Base-by-base conservation (phyloP, 64 coral and sea anemone genomes). In the Dendrophyllia cribrosa region DNA sequence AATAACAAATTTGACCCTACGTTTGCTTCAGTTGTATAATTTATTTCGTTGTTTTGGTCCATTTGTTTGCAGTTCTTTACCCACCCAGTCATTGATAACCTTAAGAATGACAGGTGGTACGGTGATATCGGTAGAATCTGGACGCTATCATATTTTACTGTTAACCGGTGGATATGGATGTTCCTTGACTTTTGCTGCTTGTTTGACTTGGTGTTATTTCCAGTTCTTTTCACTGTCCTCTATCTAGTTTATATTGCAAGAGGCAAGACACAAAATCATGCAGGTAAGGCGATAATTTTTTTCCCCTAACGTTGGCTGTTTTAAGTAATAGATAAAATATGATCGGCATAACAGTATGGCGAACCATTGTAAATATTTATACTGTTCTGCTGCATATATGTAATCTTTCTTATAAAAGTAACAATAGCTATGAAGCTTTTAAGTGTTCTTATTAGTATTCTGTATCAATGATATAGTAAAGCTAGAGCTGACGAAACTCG, bases 191-290 rank as follows among this genome's bases (percentile, higher is more conserved):
- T 87, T 7, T 87, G 66, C 47, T 71, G 49, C 85, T 45, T 59
- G 65, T 26, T 87, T 51, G 85, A 87, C 22, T 3, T 87, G 85
- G 64, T 51, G 4, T 48, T 87, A 7, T 87, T 87, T 25, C n/a
- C 66, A 9, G 7, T 87, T 10, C 13, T 87, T 72, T 87, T 87
- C 34, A 21, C 85, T 12, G 43, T 74, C 2, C 16, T 72, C 1
- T 87, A 53, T 74, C 4, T 87, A 1, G 47, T 73, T 51, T 44
- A 72, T 51, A 53, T 65, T 65, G 61, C 61, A 12, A 65, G 61
- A 65, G 13, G 13, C 4, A 19, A 12, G 17, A 19, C 12, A 14
- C 4, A 5, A 65, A 5, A n/a, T n/a, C 14, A 14, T 12, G 12
- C 13, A 19, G 61, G 61, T 65, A 19, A 65, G 20, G 0, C 17